phyloP scores from a whole-genome alignment of 2,888 invertebrate genomes.

The Taenaris catops region DNA sequence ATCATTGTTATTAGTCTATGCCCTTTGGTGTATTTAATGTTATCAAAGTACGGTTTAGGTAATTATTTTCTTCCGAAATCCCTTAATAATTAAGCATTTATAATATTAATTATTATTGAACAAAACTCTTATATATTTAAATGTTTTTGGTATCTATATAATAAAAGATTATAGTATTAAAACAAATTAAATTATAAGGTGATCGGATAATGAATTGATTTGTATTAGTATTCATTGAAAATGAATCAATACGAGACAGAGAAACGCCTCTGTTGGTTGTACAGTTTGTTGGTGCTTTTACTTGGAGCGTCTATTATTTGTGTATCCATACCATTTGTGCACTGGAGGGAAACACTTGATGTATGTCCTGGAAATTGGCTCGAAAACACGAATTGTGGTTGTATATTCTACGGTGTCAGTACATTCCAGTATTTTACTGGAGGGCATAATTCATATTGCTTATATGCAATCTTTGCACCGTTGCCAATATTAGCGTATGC shows the following conservation, averaged over 20 bases:
- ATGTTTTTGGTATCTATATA: no score
- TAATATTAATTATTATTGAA: no score
- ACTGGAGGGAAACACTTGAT: conserved; percentile 84
- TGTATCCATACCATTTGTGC: conserved; percentile 82
- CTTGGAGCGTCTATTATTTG: conserved; percentile 62
- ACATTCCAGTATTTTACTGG: conserved; percentile 82
- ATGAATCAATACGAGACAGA: conserved; percentile 70
- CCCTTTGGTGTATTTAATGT: no score
- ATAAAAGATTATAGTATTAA: no score
- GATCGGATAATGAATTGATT: no score
- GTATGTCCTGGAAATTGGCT: conserved; percentile 78
- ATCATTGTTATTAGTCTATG: no score
- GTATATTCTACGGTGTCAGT: conserved; percentile 82
- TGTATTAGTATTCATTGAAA: no score
- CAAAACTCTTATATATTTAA: no score
- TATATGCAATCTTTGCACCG: conserved; percentile 84
- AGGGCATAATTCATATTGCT: conserved; percentile 82
- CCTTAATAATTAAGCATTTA: no score
- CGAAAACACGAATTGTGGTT: conserved; percentile 83
- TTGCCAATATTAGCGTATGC: conserved; percentile 82
- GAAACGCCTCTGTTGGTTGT: conserved; percentile 54
- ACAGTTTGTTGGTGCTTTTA: conserved; percentile 45
- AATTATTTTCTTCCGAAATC: no score
- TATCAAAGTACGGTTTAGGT: no score
- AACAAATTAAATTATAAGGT: no score